A percentile compares a stretch with the other conserved stretches of the same genome.
phyloP scores from a whole-genome alignment of 2,888 invertebrate genomes.

The Apamea epomidion region DNA sequence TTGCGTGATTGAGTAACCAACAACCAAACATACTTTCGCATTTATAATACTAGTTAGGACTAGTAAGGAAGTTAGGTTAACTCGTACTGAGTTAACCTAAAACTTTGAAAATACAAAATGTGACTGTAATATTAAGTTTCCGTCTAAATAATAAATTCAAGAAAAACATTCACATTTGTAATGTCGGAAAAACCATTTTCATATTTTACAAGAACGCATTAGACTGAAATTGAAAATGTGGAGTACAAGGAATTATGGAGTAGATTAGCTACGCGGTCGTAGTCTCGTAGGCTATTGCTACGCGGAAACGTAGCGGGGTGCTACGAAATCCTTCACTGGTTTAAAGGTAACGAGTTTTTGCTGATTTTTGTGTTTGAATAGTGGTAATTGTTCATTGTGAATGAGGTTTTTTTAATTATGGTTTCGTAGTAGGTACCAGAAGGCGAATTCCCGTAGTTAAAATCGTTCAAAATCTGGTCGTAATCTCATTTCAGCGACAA shows the following conservation, averaged over 20 bases:
- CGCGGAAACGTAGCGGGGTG: conserved; percentile 44
- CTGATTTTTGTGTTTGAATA: neutral
- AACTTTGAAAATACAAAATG: conserved; percentile 3
- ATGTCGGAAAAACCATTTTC: conserved; percentile 55
- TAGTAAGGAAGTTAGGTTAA: neutral
- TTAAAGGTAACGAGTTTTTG: neutral
- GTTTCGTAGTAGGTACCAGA: neutral
- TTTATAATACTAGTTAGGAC: too few species aligned
- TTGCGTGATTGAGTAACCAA: too few species aligned
- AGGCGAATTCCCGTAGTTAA: neutral
- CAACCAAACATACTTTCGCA: too few species aligned
- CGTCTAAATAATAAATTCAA: conserved; percentile 25
- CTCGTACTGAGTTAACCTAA: too few species aligned
- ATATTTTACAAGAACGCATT: conserved; percentile 58
- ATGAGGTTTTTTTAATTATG: neutral
- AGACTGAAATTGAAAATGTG: conserved; percentile 55
- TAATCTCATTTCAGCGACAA: neutral
- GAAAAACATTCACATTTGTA: conserved; percentile 42
- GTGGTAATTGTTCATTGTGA: neutral
- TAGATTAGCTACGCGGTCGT: conserved; percentile 55
- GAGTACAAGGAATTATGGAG: conserved; percentile 48
- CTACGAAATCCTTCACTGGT: conserved; percentile 21
- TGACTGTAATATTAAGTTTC: conserved; percentile 4
- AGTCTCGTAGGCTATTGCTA: conserved; percentile 43
- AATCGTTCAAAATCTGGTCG: neutral